Percentiles rank a stretch among this genome's conserved stretches.
Evolutionary conservation across 2,888 invertebrate species (phyloP).

Genomic region (Tipula unca): DNA sequence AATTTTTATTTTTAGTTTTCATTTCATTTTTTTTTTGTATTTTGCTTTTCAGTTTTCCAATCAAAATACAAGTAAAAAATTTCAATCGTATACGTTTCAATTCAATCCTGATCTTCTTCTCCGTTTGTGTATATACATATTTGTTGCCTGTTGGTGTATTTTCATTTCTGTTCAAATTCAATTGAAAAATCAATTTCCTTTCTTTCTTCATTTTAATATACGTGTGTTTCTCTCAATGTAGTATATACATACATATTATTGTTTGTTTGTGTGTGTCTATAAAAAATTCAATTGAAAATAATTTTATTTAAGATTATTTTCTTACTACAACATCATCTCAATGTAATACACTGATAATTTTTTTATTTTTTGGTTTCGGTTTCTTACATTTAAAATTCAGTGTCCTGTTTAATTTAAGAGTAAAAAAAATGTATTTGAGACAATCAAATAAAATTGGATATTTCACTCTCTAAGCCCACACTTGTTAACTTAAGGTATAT

Average conservation of each 20-base stretch:
- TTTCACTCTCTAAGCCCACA: background rate
- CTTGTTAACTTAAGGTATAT: too few relatives aligned
- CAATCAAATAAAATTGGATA: background rate
- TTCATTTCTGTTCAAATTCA: background rate
- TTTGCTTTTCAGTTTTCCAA: background rate
- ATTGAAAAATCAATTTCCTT: background rate
- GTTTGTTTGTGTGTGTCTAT: background rate
- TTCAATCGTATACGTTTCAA: background rate
- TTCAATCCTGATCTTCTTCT: background rate
- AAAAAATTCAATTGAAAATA: background rate
- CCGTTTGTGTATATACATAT: background rate
- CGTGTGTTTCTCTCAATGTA: background rate
- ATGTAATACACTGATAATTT: background rate
- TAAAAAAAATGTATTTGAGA: background rate
- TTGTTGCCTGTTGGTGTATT: background rate
- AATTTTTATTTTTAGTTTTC: background rate
- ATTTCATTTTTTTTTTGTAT: background rate
- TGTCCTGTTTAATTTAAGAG: background rate
- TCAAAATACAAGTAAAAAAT: background rate
- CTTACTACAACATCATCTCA: background rate
- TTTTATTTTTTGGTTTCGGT: background rate
- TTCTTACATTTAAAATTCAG: background rate
- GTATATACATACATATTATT: too few relatives aligned
- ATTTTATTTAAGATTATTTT: background rate
- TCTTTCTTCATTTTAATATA: background rate